Evolutionary conservation across 2,797 vertebrate species (phyloP), one percentile per base, ranked within the genome.

Genomic region (Oryzias dopingdopingensis): DNA sequence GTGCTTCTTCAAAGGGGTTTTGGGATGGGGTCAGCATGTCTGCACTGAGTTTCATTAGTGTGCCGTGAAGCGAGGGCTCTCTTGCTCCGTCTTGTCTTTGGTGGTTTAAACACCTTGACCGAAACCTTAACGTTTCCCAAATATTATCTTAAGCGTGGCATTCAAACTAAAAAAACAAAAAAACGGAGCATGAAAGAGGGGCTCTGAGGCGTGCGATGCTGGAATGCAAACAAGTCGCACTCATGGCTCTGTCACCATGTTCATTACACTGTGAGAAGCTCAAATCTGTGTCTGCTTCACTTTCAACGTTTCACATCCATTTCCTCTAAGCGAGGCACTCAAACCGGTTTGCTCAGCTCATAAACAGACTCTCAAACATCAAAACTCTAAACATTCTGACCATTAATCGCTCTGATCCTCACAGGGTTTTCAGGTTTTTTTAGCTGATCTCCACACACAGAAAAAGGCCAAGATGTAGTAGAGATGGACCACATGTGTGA

Each of bases 201-300:
- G 56, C 80, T 57, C 74, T 58, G 66, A 60, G 86, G 86, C 79
- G 24, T 79, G 74, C 59, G 53, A 4, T 53, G 24, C 49, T 73
- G 86, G 84, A 90, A 90, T 88, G 88, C 78, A 90, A 86, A 87
- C 62, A 52, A 64, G 65, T 49, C 70, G 17, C 51, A 77, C 77
- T 74, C 76, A 75, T 88, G 80, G 71, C 67, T 83, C 83, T 70
- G 69, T 86, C 81, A 83, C 57, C 67, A n/a, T 10, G 6, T 49
- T 52, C 53, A 73, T 62, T 29, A 49, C 24, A 8, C 59, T 70
- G 64, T 45, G 49, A 65, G 66, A 59, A 65, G 52, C 50, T 16
- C 4, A 4, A 10, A 5, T 22, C 16, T 46, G 0, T 58, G 8
- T 24, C 26, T 20, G 29, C 23, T 14, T 62, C 14, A 23, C 40